Conservation (phyloP, 2,888 invertebrate species). For the Minunthozetes semirufus region DNA sequence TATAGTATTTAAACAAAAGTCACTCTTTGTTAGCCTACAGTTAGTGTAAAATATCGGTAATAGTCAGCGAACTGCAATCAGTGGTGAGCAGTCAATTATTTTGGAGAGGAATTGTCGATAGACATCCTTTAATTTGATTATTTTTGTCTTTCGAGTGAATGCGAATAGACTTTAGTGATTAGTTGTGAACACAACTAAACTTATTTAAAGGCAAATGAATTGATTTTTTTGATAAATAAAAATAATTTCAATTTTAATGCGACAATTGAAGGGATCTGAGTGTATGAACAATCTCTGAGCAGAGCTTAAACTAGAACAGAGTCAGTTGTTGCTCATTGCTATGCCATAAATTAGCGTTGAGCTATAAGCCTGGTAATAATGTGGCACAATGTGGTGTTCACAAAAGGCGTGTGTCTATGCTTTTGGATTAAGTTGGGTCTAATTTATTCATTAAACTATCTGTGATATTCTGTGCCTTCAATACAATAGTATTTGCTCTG, state of each 20-base stretch:
- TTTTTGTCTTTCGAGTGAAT: too few species aligned
- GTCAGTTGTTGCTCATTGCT: slow-evolving; percentile 31
- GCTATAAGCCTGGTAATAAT: neutral
- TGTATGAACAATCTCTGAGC: neutral
- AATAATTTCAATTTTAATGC: slow-evolving; percentile 12
- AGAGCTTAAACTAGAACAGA: slow-evolving; percentile 2
- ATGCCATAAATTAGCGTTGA: slow-evolving; percentile 27
- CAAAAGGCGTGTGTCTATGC: slow-evolving; percentile 31
- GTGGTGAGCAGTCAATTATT: too few species aligned
- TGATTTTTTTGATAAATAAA: slow-evolving; percentile 3
- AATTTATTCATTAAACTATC: slow-evolving; percentile 32
- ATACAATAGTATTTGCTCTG: slow-evolving; percentile 15
- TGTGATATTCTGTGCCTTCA: neutral
- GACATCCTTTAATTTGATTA: too few species aligned
- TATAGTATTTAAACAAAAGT: too few species aligned
- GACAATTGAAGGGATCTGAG: neutral
- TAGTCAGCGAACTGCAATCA: too few species aligned
- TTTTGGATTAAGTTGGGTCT: slow-evolving; percentile 23
- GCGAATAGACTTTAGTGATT: too few species aligned
- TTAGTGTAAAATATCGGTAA: too few species aligned
- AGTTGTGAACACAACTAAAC: neutral
- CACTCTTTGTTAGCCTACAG: too few species aligned
- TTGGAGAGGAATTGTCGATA: too few species aligned
- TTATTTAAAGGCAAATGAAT: neutral
- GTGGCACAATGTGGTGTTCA: slow-evolving; percentile 17